Conservation (phyloP, 2,113 vertebrate species). For the Mustela nigripes region DNA sequence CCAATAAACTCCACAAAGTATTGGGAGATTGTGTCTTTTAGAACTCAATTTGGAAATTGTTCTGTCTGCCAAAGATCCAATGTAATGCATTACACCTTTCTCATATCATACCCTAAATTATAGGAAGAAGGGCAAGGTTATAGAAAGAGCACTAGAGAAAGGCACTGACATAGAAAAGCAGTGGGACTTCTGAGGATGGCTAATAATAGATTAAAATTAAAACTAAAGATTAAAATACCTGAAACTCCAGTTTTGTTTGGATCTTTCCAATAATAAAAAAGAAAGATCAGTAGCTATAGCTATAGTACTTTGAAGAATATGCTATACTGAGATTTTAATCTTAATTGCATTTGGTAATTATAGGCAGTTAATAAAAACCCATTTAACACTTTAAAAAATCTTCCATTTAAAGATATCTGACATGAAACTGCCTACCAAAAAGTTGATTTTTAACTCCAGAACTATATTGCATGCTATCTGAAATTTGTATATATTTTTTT, state of each 20-base stretch:
- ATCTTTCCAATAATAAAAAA: background rate
- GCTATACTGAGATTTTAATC: background rate
- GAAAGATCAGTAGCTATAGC: background rate
- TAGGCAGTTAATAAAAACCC: constrained; percentile 24
- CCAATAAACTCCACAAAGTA: background rate
- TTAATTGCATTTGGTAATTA: background rate
- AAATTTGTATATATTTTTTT: background rate
- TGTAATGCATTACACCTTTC: background rate
- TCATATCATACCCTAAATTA: background rate
- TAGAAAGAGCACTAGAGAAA: background rate
- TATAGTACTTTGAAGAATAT: background rate
- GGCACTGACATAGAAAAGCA: background rate
- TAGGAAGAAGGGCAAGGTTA: background rate
- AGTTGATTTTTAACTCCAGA: constrained; percentile 29
- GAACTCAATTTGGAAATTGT: background rate
- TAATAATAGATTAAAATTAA: background rate
- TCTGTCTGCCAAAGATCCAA: background rate
- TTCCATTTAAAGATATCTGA: background rate
- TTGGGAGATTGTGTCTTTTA: background rate
- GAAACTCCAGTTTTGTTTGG: background rate
- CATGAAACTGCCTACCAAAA: background rate
- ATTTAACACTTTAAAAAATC: background rate
- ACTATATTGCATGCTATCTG: background rate
- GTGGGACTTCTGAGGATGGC: background rate
- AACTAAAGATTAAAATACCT: background rate